These are phyloP conservation scores for Medauroidea extradentata DNA, from an alignment of 1,140 invertebrate genomes.

Conservation along the genomic window DNA sequence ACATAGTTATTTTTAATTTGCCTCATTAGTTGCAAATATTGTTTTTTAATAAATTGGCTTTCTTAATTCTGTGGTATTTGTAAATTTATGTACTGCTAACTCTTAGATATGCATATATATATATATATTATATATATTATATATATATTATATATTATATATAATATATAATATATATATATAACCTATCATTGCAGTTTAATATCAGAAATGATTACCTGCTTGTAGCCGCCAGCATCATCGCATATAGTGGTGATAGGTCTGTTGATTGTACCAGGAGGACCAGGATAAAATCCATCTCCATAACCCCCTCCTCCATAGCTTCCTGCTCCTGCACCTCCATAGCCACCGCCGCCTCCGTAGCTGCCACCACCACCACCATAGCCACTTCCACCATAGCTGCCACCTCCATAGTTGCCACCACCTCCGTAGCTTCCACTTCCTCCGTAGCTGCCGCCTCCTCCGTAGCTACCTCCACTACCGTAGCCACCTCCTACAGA, in stretches of 20 bases:
- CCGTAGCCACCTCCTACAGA: constrained; percentile 25
- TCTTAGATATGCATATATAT: too few species aligned
- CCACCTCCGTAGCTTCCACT: constrained; percentile 18
- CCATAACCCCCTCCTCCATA: constrained; percentile 18
- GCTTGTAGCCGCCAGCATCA: constrained; percentile 72
- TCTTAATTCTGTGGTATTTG: too few species aligned
- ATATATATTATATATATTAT: too few species aligned
- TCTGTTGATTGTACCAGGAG: constrained; percentile 24
- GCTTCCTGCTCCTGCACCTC: constrained; percentile 33
- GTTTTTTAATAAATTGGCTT: too few species aligned
- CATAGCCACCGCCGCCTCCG: constrained; percentile 40
- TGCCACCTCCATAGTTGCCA: constrained; percentile 5
- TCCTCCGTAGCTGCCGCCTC: constrained; percentile 39
- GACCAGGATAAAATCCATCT: constrained; percentile 14
- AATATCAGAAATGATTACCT: constrained; percentile 34
- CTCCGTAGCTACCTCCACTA: constrained; percentile 36
- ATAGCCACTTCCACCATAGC: constrained; percentile 20
- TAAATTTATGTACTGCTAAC: too few species aligned
- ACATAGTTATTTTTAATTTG: too few species aligned
- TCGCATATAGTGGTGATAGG: constrained; percentile 58
- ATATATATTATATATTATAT: not conserved
- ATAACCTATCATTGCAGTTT: too few species aligned
- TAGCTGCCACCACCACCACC: constrained; percentile 37
- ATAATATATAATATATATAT: not conserved
- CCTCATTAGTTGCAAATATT: too few species aligned